Evolutionary conservation across 2,797 vertebrate species (phyloP).

Genomic region (Buceros bicornis): DNA sequence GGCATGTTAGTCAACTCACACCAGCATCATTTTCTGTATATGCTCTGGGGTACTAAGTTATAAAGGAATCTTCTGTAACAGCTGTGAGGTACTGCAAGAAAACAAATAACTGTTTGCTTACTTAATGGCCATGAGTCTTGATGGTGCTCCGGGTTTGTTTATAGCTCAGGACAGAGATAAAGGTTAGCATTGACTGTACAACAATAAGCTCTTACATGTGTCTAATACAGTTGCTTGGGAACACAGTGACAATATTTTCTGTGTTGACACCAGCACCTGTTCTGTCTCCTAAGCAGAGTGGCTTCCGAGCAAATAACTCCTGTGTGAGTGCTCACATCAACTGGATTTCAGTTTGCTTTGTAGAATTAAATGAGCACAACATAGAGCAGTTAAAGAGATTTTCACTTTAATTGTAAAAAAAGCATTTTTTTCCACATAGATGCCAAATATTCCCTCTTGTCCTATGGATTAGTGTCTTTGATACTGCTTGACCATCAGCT

Average conservation of each 20-base stretch:
- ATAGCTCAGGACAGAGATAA: slow-evolving; percentile 19
- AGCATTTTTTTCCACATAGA: accelerated
- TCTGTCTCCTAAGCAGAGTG: slow-evolving; percentile 19
- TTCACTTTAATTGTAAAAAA: neutral
- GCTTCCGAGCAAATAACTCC: neutral
- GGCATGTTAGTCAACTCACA: accelerated
- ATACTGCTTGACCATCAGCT: neutral
- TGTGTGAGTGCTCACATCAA: neutral
- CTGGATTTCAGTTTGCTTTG: slow-evolving; percentile 6
- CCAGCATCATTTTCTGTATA: neutral
- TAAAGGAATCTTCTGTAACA: slow-evolving; percentile 19
- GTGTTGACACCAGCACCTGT: slow-evolving; percentile 55
- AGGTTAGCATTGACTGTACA: neutral
- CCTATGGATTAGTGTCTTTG: neutral
- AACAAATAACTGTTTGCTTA: slow-evolving; percentile 56
- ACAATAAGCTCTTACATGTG: slow-evolving; percentile 30
- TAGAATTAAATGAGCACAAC: neutral
- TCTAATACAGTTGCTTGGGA: slow-evolving; percentile 66
- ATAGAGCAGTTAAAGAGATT: neutral
- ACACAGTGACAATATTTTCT: slow-evolving; percentile 52
- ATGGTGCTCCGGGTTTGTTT: neutral
- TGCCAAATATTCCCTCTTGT: neutral
- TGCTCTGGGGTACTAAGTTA: neutral
- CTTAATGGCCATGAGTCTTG: slow-evolving; percentile 28
- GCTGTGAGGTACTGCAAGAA: slow-evolving; percentile 38